A percentile compares a stretch with the other conserved stretches of the same genome.
Evolutionary conservation across 2,113 vertebrate genomes (phyloP).

Genomic region (Brachyistius frenatus): DNA sequence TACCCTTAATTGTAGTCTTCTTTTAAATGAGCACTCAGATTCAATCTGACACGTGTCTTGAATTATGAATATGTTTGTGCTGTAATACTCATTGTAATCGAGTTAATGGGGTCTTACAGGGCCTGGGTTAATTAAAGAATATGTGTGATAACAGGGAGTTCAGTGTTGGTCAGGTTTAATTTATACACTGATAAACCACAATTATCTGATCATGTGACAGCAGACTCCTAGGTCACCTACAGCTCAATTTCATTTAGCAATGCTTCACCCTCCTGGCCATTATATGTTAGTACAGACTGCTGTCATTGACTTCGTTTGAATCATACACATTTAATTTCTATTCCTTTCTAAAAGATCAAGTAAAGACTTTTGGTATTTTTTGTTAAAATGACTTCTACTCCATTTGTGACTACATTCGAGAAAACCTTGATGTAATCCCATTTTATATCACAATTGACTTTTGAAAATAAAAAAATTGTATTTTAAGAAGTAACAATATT

Average conservation of each 20-base stretch:
- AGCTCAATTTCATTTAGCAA: constrained; percentile 39
- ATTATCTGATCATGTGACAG: constrained; percentile 43
- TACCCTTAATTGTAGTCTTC: too few species aligned
- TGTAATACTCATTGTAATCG: not conserved
- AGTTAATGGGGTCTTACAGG: not conserved
- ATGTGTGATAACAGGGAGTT: constrained; percentile 17
- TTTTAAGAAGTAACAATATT: not conserved
- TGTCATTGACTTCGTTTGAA: too few species aligned
- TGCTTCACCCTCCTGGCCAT: constrained; percentile 65
- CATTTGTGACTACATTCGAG: too few species aligned
- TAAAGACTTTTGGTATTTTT: too few species aligned
- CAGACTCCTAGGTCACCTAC: not conserved
- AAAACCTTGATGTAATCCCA: not conserved
- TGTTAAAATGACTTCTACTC: too few species aligned
- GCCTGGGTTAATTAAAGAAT: not conserved
- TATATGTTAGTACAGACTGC: constrained; percentile 39
- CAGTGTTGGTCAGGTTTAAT: constrained; percentile 5
- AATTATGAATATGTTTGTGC: too few species aligned
- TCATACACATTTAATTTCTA: not conserved
- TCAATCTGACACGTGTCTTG: too few species aligned
- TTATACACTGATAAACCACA: constrained; percentile 3
- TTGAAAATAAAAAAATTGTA: too few species aligned
- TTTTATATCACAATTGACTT: not conserved
- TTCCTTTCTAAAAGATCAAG: not conserved
- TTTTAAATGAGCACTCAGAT: too few species aligned